Evolutionary conservation across 2,797 vertebrate genomes (phyloP).

Genomic region (Tympanoctomys barrerae): DNA sequence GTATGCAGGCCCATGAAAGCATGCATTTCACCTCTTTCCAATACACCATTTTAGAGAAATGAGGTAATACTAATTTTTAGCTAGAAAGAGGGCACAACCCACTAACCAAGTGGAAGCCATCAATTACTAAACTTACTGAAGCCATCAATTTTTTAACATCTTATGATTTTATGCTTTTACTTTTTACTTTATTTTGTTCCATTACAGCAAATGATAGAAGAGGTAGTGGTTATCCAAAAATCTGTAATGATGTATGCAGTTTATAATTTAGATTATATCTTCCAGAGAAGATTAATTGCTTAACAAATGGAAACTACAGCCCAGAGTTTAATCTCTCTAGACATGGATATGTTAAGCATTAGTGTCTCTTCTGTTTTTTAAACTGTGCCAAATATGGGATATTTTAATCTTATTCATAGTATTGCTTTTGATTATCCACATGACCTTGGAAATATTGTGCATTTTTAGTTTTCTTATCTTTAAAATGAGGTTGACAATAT

Average conservation of each 20-base stretch:
- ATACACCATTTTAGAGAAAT: neutral
- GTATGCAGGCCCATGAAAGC: no score
- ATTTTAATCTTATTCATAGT: neutral
- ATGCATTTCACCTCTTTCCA: neutral
- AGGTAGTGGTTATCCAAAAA: neutral
- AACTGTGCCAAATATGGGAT: neutral
- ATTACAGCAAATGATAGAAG: neutral
- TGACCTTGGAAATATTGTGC: neutral
- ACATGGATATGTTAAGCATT: neutral
- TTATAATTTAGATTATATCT: neutral
- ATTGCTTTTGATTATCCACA: neutral
- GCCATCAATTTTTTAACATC: neutral
- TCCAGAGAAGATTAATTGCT: neutral
- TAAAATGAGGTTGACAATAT: neutral
- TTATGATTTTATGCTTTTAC: neutral
- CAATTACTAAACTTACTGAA: neutral
- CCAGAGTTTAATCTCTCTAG: neutral
- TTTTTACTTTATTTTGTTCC: neutral
- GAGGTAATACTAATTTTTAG: neutral
- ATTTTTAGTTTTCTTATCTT: neutral
- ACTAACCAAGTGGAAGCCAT: neutral
- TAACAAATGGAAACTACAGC: neutral
- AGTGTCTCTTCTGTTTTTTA: neutral
- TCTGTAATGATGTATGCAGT: neutral
- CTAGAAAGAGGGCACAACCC: neutral